A percentile compares a stretch with the other conserved stretches of the same genome.
phyloP scores from a whole-genome alignment of 2,888 invertebrate species.

The Atethmia centrago region DNA sequence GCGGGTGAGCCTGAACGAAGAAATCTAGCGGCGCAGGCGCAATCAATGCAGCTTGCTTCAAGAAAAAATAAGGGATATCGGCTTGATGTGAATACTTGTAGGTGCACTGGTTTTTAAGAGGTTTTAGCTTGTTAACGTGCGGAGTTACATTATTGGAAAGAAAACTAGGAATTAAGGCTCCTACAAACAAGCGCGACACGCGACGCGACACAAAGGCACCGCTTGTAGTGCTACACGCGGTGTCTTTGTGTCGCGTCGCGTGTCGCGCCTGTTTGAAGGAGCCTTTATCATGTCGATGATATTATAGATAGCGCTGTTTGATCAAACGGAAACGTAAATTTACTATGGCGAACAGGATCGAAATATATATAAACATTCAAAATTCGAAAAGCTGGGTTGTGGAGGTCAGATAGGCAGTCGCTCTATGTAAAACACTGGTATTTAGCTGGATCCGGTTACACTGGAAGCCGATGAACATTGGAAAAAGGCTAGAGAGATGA shows the following conservation, averaged over 20 bases:
- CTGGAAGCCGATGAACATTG: not conserved
- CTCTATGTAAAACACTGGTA: not conserved
- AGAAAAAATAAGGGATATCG: conserved; percentile 50
- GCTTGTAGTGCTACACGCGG: too few relatives aligned
- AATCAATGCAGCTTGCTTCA: conserved; percentile 47
- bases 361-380: not conserved
- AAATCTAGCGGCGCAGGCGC: conserved; percentile 41
- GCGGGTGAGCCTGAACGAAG: conserved; percentile 41
- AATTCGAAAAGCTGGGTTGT: not conserved
- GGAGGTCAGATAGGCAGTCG: not conserved
- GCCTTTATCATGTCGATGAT: conserved; percentile 7
- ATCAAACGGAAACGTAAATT: not conserved
- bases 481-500: not conserved
- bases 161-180: conserved; percentile 41
- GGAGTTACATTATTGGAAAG: conserved; percentile 18
- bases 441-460: not conserved
- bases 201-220: too few relatives aligned
- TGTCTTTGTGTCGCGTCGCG: too few relatives aligned
- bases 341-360: not conserved
- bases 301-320: not conserved
- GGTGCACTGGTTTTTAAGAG: conserved; percentile 26
- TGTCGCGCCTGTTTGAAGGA: too few relatives aligned
- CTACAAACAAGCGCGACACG: too few relatives aligned
- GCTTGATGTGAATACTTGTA: conserved; percentile 26
- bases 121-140: conserved; percentile 36